These are phyloP conservation scores for Criorhina ranunculi DNA, from an alignment of 2,888 invertebrate species.

Conservation along the genomic window DNA sequence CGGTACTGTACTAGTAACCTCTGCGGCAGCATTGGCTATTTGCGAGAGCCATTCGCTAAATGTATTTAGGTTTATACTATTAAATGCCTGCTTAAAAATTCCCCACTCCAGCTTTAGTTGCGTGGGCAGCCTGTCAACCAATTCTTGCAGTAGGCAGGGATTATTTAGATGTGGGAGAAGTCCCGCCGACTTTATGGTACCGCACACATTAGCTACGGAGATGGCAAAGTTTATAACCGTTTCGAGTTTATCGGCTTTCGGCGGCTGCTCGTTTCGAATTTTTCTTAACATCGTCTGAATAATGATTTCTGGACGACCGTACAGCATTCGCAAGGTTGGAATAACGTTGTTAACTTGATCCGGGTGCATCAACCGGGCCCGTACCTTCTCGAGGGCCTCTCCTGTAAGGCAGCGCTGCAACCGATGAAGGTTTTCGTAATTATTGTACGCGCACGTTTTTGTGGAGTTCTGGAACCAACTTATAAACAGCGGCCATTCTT, in stretches of 20 bases:
- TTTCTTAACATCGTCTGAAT: neutral
- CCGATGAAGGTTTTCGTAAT: neutral
- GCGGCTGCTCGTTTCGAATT: neutral
- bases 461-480: constrained; percentile 10
- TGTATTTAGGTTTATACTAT: neutral
- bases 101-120: neutral
- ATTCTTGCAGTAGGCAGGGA: neutral
- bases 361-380: neutral
- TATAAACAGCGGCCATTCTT: constrained; percentile 37
- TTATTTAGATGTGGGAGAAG: neutral
- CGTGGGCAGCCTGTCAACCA: no score
- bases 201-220: neutral
- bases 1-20: neutral
- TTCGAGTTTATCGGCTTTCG: neutral
- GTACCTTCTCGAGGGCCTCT: neutral
- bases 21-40: neutral
- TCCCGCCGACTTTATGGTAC: neutral
- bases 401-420: neutral
- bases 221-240: neutral
- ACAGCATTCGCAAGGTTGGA: neutral
- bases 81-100: neutral
- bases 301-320: neutral
- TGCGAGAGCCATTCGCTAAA: neutral
- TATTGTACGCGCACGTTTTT: no score
- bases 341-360: neutral